These are phyloP conservation scores for Leucozona laternaria DNA, from an alignment of 2,888 invertebrate genomes.

Conservation along the genomic window DNA sequence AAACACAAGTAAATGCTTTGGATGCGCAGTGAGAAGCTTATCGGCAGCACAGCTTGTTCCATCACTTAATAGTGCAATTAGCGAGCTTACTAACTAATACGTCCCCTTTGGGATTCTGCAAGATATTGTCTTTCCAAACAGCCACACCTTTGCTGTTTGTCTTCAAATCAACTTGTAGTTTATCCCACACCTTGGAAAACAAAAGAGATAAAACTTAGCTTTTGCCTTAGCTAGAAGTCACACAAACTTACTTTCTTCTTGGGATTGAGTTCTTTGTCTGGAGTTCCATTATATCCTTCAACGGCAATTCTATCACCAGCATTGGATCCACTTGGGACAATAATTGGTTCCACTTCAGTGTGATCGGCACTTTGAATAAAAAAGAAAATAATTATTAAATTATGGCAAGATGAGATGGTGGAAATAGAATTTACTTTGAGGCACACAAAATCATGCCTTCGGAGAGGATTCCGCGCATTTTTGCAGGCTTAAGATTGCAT, in stretches of 20 bases:
- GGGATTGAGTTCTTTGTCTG: constrained; percentile 95
- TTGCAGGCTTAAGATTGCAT: constrained; percentile 98
- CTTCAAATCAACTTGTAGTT: constrained; percentile 91
- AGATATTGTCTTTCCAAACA: constrained; percentile 93
- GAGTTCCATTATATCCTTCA: constrained; percentile 92
- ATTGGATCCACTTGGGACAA: constrained; percentile 89
- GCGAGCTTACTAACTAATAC: constrained; percentile 90
- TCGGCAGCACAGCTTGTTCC: background rate
- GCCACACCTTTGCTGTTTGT: constrained; percentile 89
- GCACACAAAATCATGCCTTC: constrained; percentile 98
- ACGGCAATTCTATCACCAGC: constrained; percentile 93
- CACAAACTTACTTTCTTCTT: constrained; percentile 91
- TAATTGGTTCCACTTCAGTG: constrained; percentile 92
- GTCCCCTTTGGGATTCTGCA: constrained; percentile 90
- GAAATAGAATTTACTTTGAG: constrained; percentile 85
- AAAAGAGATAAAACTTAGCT: background rate
- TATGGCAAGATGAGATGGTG: too few species aligned
- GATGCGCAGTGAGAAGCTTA: constrained; percentile 46
- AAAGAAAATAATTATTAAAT: background rate
- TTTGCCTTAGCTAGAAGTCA: background rate
- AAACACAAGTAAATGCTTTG: constrained; percentile 63
- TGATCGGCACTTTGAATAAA: constrained; percentile 87
- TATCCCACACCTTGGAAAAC: constrained; percentile 90
- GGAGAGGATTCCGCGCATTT: constrained; percentile 96
- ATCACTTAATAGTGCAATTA: constrained; percentile 93